These are phyloP conservation scores for Tursiops truncatus DNA, from an alignment of 2,113 vertebrate genomes.

Conservation along the genomic window DNA sequence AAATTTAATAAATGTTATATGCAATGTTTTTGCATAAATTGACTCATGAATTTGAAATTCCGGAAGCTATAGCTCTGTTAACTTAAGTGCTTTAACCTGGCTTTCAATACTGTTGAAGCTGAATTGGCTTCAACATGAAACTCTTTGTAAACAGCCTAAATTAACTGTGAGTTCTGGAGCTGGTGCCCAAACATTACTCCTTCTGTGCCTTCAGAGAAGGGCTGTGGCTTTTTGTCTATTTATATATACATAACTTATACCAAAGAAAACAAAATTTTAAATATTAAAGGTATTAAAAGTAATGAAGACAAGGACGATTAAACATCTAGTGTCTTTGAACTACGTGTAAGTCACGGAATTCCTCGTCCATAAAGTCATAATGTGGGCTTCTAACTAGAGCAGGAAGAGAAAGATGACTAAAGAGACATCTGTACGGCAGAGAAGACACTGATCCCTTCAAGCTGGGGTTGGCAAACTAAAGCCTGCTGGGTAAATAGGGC, in stretches of 20 bases:
- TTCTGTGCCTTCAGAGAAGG: background rate
- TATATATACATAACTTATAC: background rate
- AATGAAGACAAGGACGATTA: background rate
- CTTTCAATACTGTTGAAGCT: slow-evolving; percentile 31
- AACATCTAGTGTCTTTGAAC: background rate
- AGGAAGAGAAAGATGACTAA: background rate
- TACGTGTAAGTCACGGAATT: background rate
- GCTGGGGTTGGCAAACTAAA: background rate
- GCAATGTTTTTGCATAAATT: slow-evolving; percentile 35
- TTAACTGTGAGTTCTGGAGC: background rate
- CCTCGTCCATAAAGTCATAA: background rate
- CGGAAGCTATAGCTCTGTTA: slow-evolving; percentile 39
- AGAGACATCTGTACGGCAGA: background rate
- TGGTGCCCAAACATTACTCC: background rate
- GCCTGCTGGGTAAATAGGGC: background rate
- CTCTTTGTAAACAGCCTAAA: slow-evolving; percentile 9
- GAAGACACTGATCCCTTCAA: background rate
- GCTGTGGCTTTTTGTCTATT: background rate
- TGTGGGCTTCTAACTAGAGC: background rate
- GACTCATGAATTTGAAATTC: slow-evolving; percentile 24
- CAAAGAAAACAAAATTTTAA: background rate
- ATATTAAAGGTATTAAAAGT: slow-evolving; percentile 19
- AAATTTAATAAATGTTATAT: slow-evolving; percentile 48
- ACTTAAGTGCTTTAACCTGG: slow-evolving; percentile 26
- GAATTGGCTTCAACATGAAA: slow-evolving; percentile 37